phyloP scores from a whole-genome alignment of 2,888 invertebrate species.

The Orthonychiurus folsomi region DNA sequence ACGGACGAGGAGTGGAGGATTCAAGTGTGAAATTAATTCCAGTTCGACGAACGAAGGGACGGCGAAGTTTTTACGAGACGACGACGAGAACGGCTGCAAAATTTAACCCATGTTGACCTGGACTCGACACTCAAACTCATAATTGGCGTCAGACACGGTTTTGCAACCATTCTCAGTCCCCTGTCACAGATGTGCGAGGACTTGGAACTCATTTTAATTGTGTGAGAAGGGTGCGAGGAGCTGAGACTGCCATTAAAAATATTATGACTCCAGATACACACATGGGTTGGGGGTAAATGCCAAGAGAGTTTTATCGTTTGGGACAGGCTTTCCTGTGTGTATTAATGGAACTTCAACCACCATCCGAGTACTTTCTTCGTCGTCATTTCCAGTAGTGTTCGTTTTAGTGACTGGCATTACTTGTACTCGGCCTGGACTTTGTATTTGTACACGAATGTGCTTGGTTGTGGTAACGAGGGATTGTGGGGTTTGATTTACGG shows the following conservation, averaged over 20 bases:
- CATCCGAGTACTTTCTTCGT: not conserved
- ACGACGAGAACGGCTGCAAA: too few relatives aligned
- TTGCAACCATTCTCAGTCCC: not conserved
- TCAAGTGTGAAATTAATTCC: not conserved
- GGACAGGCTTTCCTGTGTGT: not conserved
- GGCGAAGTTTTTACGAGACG: too few relatives aligned
- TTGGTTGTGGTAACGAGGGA: not conserved
- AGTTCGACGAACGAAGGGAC: too few relatives aligned
- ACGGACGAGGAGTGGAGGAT: too few relatives aligned
- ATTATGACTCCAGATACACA: not conserved
- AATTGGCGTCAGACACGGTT: not conserved
- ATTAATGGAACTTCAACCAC: not conserved
- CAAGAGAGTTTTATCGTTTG: not conserved
- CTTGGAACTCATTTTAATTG: not conserved
- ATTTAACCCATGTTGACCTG: too few relatives aligned
- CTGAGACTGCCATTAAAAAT: not conserved
- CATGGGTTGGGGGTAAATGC: too few relatives aligned
- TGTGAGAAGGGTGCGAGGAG: not conserved
- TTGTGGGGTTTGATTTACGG: not conserved
- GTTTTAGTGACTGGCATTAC: not conserved
- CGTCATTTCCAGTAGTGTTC: not conserved
- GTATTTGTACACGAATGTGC: not conserved
- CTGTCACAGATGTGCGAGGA: not conserved
- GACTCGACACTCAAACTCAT: too few relatives aligned
- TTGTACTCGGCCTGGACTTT: not conserved